These are phyloP conservation scores for Eupithecia vulgata DNA, from an alignment of 2,888 invertebrate genomes.

Conservation along the genomic window DNA sequence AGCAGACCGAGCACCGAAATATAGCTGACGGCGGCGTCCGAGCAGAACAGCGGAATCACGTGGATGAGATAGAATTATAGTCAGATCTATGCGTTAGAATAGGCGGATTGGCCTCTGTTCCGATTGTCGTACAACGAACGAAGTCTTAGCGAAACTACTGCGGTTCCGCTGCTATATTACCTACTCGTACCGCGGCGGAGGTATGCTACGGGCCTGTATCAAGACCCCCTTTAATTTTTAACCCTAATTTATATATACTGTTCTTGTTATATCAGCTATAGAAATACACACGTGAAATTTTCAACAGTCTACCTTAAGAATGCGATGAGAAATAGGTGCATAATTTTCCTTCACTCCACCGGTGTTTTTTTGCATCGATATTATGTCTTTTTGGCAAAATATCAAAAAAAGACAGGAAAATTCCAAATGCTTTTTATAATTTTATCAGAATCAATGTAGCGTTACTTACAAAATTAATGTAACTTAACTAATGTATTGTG, in stretches of 20 bases:
- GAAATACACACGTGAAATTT: background rate
- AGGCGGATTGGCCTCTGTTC: no score
- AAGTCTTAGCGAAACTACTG: no score
- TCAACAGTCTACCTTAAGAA: background rate
- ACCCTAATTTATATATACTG: background rate
- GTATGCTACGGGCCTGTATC: no score
- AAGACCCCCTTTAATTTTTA: background rate
- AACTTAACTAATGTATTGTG: constrained; percentile 35
- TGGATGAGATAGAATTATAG: no score
- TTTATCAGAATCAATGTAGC: background rate
- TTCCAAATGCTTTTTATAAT: background rate
- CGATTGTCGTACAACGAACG: no score
- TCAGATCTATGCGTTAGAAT: no score
- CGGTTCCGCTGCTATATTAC: no score
- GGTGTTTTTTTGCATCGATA: background rate
- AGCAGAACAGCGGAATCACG: no score
- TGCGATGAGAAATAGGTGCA: background rate
- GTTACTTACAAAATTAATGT: background rate
- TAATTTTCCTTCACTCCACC: background rate
- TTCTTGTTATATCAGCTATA: no score
- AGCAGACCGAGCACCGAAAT: no score
- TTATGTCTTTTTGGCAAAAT: background rate
- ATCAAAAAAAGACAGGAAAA: background rate
- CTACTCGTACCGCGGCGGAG: no score
- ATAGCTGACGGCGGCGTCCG: no score